phyloP scores from a whole-genome alignment of 2,888 invertebrate species.

The Griposia aprilina region DNA sequence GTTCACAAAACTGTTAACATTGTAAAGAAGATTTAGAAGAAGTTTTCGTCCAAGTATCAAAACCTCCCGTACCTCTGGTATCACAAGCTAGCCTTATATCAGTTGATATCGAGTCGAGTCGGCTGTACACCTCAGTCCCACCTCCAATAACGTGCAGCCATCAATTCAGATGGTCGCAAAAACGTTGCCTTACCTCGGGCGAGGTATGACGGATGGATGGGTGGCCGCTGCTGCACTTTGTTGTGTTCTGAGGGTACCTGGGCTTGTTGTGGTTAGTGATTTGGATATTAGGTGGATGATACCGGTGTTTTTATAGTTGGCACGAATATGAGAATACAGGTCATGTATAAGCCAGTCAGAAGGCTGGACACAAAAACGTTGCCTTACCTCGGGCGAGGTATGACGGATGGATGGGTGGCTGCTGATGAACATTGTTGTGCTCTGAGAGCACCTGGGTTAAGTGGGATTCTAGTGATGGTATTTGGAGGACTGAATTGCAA shows the following conservation, averaged over 20 bases:
- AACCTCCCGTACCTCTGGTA: constrained; percentile 28
- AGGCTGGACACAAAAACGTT: constrained; percentile 69
- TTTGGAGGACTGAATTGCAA: background rate
- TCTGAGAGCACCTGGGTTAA: background rate
- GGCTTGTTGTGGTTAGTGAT: constrained; percentile 31
- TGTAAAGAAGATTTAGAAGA: no score
- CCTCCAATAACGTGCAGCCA: constrained; percentile 86
- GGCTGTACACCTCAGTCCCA: constrained; percentile 82
- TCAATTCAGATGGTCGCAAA: constrained; percentile 81
- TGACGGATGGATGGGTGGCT: constrained; percentile 75
- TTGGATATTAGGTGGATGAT: background rate
- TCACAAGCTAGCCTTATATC: constrained; percentile 83
- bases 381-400: constrained; percentile 69
- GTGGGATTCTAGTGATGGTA: no score
- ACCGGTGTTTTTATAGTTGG: background rate
- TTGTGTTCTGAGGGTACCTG: constrained; percentile 39
- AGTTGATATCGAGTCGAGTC: constrained; percentile 81
- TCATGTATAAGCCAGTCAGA: no score
- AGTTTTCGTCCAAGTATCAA: constrained; percentile 73
- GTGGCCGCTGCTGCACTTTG: constrained; percentile 65
- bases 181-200: constrained; percentile 72
- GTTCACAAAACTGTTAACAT: no score
- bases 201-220: constrained; percentile 77
- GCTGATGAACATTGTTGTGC: constrained; percentile 61
- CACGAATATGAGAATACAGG: background rate